Evolutionary conservation across 2,888 invertebrate species (phyloP).

Genomic region (Leptinotarsa tumamoca): DNA sequence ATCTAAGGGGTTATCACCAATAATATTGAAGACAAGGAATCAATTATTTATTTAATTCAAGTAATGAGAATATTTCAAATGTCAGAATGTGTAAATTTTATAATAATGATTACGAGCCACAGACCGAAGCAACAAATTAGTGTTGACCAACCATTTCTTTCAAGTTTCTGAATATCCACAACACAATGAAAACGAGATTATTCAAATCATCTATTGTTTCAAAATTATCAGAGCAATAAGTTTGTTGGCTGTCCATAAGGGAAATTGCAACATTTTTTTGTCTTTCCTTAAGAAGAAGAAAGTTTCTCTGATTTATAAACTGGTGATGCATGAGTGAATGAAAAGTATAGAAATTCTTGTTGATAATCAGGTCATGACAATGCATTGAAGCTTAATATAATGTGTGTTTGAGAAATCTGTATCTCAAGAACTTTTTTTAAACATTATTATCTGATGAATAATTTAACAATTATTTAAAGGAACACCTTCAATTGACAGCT

Average conservation of each 20-base stretch:
- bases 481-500: too few relatives aligned
- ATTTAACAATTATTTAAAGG: too few relatives aligned
- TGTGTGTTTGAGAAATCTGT: too few relatives aligned
- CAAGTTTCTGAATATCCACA: background rate
- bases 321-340: background rate
- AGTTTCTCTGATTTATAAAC: slow-evolving; percentile 7
- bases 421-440: too few relatives aligned
- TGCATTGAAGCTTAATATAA: background rate
- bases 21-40: too few relatives aligned
- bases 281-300: background rate
- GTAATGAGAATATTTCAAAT: background rate
- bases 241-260: slow-evolving; percentile 29
- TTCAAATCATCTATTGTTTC: slow-evolving; percentile 35
- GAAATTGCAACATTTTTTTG: slow-evolving; percentile 24
- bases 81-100: background rate
- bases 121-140: background rate
- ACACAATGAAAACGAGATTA: slow-evolving; percentile 11
- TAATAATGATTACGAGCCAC: background rate
- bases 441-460: too few relatives aligned
- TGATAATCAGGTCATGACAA: slow-evolving; percentile 28
- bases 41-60: too few relatives aligned
- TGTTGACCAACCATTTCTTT: background rate
- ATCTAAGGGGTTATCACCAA: too few relatives aligned
- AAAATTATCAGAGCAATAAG: slow-evolving; percentile 43
- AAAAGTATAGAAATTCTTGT: background rate